A percentile compares a stretch with the other conserved stretches of the same genome.
phyloP scores from a whole-genome alignment of 1,140 invertebrate genomes.

The Drosophila insularis region DNA sequence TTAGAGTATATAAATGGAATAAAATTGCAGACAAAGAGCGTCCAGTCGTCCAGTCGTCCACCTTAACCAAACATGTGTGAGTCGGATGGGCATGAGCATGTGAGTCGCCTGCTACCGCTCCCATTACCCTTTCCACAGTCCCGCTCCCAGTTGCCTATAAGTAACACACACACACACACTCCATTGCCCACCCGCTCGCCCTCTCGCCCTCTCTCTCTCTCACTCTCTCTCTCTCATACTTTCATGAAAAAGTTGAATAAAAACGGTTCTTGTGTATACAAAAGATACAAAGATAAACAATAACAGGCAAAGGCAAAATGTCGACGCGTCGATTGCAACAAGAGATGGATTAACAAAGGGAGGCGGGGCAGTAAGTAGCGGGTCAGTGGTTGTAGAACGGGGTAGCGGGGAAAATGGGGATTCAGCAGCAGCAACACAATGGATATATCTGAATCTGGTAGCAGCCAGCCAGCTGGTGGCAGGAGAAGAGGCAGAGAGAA shows the following conservation, averaged over 20 bases:
- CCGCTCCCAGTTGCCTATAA: neutral
- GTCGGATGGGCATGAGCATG: neutral
- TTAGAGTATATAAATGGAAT: neutral
- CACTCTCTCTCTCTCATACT: neutral
- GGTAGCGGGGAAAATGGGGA: neutral
- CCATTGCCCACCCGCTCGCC: neutral
- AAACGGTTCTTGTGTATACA: slow-evolving; percentile 19
- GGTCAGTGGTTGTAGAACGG: neutral
- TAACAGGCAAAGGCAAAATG: slow-evolving; percentile 18
- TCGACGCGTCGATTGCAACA: slow-evolving; percentile 18
- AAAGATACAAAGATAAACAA: slow-evolving; percentile 22
- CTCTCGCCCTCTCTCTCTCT: neutral
- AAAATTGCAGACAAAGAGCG: slow-evolving; percentile 16
- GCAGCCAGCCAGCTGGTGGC: neutral
- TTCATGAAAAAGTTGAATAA: slow-evolving; percentile 19
- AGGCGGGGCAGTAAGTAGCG: neutral
- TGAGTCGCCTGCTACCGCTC: neutral
- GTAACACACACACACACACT: neutral
- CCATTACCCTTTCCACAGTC: neutral
- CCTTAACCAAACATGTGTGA: slow-evolving; percentile 17
- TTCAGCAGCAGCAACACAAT: neutral
- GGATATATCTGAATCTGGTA: neutral
- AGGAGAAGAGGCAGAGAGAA: neutral
- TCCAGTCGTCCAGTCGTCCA: neutral
- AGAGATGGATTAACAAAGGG: slow-evolving; percentile 9